Evolutionary conservation across 2,797 vertebrate species (phyloP).

Genomic region (Rhodeus uyekii): DNA sequence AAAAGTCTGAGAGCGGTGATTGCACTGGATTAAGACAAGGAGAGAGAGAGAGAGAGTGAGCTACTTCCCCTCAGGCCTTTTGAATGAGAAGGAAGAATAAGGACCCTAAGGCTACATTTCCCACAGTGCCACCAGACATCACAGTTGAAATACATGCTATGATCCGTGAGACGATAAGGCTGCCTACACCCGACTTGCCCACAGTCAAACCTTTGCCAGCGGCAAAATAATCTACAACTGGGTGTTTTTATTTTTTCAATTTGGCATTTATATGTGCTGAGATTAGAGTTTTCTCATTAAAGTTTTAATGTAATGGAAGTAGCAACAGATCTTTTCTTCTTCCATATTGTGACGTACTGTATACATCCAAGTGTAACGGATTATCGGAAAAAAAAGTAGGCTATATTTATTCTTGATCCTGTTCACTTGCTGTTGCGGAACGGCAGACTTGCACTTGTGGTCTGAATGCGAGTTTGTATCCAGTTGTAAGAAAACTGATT

Average conservation of each 20-base stretch:
- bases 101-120: not conserved
- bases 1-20: conserved; percentile 81
- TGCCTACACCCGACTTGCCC: not conserved
- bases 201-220: not conserved
- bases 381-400: not conserved
- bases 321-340: not conserved
- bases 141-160: not conserved
- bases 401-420: not conserved
- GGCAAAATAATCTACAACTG: not conserved
- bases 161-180: not conserved
- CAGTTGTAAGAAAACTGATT: not conserved
- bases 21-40: conserved; percentile 81
- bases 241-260: not conserved
- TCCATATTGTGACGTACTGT: not conserved
- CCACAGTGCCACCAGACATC: not conserved
- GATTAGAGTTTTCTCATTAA: not conserved
- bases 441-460: too few relatives aligned
- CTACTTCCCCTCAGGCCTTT: not conserved
- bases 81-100: not conserved
- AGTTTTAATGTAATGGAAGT: not conserved
- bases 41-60: conserved; percentile 21
- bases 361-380: not conserved
- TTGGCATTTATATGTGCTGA: not conserved
- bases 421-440: too few relatives aligned
- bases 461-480: not conserved